Conservation (phyloP, 1,140 invertebrate genomes). For the Drosophila subobscura region DNA sequence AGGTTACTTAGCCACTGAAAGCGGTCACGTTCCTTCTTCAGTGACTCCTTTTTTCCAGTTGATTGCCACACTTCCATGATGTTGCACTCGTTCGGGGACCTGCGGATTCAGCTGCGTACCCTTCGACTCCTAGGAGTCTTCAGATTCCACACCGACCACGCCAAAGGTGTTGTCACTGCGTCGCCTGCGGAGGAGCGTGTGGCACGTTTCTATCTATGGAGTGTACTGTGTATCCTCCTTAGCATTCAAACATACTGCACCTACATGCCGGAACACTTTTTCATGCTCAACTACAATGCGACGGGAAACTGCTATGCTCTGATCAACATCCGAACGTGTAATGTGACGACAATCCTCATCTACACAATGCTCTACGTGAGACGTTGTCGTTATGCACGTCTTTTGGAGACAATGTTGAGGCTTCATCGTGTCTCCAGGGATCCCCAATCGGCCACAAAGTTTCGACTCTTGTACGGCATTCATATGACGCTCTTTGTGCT, state of each 20-base stretch:
- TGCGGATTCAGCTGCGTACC: constrained; percentile 19
- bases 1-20: not conserved
- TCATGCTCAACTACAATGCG: constrained; percentile 22
- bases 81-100: constrained; percentile 20
- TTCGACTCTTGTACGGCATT: not conserved
- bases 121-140: constrained; percentile 16
- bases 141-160: constrained; percentile 17
- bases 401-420: constrained; percentile 11
- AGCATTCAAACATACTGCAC: constrained; percentile 1
- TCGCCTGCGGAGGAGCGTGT: not conserved
- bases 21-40: not conserved
- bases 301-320: constrained; percentile 29
- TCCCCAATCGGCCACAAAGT: too few species aligned
- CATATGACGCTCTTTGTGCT: constrained; percentile 2
- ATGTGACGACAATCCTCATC: constrained; percentile 2
- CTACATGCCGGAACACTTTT: constrained; percentile 11
- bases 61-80: constrained; percentile 6
- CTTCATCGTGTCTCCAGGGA: not conserved
- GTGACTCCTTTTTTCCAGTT: constrained; percentile 17
- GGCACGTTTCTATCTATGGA: not conserved
- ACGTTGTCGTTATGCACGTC: constrained; percentile 12
- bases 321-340: constrained; percentile 16
- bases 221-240: not conserved
- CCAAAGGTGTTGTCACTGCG: constrained; percentile 3
- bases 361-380: constrained; percentile 24